Evolutionary conservation across 2,888 invertebrate genomes (phyloP).

Genomic region (Synergus gifuensis): DNA sequence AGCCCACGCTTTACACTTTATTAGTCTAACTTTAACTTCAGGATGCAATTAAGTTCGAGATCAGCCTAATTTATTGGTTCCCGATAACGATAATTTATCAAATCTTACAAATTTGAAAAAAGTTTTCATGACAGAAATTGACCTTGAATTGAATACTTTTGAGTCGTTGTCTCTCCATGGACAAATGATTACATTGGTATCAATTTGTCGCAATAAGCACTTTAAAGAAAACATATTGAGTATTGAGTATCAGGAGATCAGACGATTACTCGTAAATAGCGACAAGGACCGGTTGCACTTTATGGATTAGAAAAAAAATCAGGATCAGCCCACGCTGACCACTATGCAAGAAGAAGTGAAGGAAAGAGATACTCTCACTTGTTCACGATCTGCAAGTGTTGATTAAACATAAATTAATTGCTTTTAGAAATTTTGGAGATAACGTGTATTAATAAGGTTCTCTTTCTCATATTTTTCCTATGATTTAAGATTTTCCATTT

Average conservation of each 20-base stretch:
- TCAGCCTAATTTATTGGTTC: background rate
- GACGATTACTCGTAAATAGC: background rate
- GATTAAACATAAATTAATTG: background rate
- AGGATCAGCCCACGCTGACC: constrained; percentile 1
- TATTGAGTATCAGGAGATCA: background rate
- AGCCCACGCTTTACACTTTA: constrained; percentile 14
- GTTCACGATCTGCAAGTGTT: background rate
- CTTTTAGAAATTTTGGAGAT: background rate
- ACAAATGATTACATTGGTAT: background rate
- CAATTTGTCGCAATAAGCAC: background rate
- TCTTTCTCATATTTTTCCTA: too few relatives aligned
- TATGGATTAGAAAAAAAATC: background rate
- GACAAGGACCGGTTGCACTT: background rate
- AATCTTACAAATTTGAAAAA: background rate
- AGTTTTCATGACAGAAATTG: background rate
- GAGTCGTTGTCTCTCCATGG: background rate
- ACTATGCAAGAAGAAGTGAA: background rate
- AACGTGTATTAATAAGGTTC: too few relatives aligned
- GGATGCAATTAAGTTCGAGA: background rate
- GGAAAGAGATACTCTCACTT: background rate
- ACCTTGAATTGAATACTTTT: background rate
- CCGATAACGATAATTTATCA: too few relatives aligned
- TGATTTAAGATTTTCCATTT: background rate
- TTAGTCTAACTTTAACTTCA: background rate
- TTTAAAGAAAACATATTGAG: background rate